Evolutionary conservation across 2,797 vertebrate genomes (phyloP), one percentile per base, ranked within the genome.

Genomic region (Gallinago stenura): DNA sequence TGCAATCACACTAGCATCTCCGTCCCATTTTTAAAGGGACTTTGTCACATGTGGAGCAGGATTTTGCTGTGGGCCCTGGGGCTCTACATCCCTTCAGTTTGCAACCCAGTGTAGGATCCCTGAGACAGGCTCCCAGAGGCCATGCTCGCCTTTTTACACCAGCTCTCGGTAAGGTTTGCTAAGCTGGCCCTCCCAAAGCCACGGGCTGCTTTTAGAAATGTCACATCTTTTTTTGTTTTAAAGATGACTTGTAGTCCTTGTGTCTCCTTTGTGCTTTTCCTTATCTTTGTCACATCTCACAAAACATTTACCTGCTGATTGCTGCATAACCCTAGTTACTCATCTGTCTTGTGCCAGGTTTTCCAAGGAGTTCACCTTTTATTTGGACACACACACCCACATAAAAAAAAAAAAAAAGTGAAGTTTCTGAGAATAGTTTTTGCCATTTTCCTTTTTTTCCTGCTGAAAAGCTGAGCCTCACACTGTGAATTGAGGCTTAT

Each of bases 271-370:
- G 19, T 73, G 31, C 25, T 89, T 84, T 85, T 72, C 31, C 25
- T 72, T 3, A 0, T 45, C 0, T 1, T 48, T 58, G 9, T 14
- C 5, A 1, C 9, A 13, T 45, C 39, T 76, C 0, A 0, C 24
- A 72, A 79, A 54, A 12, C 1, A 25, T 41, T 60, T 81, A 31
- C 24, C 68, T 68, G 24, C 64, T 18, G 57, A 30, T 64, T 72
- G 31, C 81, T 87, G 25, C 28, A 5, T 31, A 28, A 31, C 12
- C 26, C 30, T 51, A 21, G 15, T 61, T 78, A 51, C 21, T 83
- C 51, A 22, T 26, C n/a, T 24, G 30, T 24, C 20, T 60, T 14
- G 3, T 73, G 16, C n/a, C 51, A 43, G 25, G 6, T 78, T 83
- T 87, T 54, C 45, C 54, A 24, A 53, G 20, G 45, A 68, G 17